phyloP scores from a whole-genome alignment of 2,888 invertebrate genomes.

The Platycheirus rosarum region DNA sequence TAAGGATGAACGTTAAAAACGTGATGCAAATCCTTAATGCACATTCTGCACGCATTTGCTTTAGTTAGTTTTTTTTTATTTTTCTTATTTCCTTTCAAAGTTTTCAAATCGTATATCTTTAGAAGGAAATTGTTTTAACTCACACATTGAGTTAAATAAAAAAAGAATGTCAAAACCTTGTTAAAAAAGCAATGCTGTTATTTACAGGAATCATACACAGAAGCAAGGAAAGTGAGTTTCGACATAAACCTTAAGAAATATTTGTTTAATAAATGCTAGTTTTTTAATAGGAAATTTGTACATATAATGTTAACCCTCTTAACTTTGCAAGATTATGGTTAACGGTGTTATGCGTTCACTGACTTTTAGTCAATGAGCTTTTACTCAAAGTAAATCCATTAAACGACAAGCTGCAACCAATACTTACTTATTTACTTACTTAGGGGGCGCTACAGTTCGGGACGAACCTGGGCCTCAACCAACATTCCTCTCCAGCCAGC shows the following conservation, averaged over 20 bases:
- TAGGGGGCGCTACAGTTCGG: no score
- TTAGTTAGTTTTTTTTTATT: not conserved
- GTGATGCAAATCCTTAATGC: constrained; percentile 67
- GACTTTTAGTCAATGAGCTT: no score
- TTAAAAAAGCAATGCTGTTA: constrained; percentile 26
- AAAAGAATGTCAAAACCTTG: constrained; percentile 20
- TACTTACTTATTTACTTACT: no score
- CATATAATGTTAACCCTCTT: no score
- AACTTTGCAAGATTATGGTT: no score
- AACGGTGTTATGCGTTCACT: no score
- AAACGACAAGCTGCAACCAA: no score
- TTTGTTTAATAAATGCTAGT: constrained; percentile 32
- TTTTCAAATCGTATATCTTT: constrained; percentile 33
- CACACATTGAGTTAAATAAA: not conserved
- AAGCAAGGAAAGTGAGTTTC: constrained; percentile 28
- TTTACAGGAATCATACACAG: constrained; percentile 31
- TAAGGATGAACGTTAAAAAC: constrained; percentile 46
- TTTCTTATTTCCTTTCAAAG: constrained; percentile 8
- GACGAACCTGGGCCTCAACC: no score
- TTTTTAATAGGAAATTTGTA: no score
- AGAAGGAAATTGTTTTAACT: constrained; percentile 17
- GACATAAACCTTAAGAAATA: constrained; percentile 9
- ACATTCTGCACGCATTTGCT: constrained; percentile 52
- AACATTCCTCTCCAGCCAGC: no score
- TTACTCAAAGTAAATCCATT: no score